phyloP scores from a whole-genome alignment of 1,140 invertebrate species.

The Diploscapter pachys region DNA sequence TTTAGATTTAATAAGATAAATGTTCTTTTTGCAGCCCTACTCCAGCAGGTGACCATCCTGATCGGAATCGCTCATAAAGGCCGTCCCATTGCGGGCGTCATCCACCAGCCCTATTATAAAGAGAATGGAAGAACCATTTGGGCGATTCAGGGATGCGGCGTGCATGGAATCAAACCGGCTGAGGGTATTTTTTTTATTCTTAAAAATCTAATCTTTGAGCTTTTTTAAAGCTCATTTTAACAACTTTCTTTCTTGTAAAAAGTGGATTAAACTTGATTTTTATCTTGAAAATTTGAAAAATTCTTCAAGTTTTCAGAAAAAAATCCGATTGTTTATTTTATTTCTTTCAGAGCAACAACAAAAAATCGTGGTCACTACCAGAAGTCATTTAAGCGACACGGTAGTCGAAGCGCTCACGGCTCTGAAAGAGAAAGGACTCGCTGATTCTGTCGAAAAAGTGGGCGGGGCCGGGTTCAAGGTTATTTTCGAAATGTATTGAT shows the following conservation, averaged over 20 bases:
- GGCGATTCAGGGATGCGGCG: constrained; percentile 82
- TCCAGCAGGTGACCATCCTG: constrained; percentile 95
- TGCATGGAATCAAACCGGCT: constrained; percentile 72
- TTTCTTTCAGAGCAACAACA: constrained; percentile 22
- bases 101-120: constrained; percentile 91
- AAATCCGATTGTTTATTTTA: no score
- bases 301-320: no score
- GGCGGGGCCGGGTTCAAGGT: constrained; percentile 96
- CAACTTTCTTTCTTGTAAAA: background rate
- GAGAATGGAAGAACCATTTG: constrained; percentile 79
- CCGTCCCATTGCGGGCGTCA: constrained; percentile 83
- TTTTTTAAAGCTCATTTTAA: background rate
- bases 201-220: constrained; percentile 9
- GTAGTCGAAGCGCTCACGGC: constrained; percentile 79
- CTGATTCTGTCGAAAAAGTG: constrained; percentile 79
- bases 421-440: constrained; percentile 67
- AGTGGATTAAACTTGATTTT: background rate
- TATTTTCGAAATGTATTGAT: constrained; percentile 24
- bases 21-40: constrained; percentile 68
- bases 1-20: background rate
- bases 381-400: constrained; percentile 79
- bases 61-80: constrained; percentile 90
- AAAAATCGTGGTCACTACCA: constrained; percentile 64
- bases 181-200: constrained; percentile 63
- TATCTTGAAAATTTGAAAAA: no score